These are phyloP conservation scores for Pollimyrus isidori DNA, from an alignment of 2,113 vertebrate genomes.

Conservation along the genomic window DNA sequence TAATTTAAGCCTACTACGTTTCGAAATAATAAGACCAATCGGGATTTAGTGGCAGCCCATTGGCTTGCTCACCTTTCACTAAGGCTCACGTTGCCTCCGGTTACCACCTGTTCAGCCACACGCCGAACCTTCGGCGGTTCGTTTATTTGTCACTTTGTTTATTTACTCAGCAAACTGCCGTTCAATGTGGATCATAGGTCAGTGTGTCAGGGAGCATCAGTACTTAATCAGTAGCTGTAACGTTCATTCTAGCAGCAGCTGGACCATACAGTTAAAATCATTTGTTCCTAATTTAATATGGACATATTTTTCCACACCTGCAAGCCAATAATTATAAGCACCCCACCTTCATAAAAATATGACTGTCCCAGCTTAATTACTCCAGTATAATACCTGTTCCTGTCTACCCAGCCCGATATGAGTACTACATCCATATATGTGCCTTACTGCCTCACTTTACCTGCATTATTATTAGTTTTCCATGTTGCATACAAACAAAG, in stretches of 20 bases:
- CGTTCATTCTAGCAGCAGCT: not conserved
- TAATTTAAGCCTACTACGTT: not conserved
- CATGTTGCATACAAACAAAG: not conserved
- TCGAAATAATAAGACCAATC: not conserved
- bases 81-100: not conserved
- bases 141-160: not conserved
- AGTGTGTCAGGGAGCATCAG: not conserved
- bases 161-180: not conserved
- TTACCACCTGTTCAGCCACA: not conserved
- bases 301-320: not conserved
- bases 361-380: not conserved
- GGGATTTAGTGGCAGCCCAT: not conserved
- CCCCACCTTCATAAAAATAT: not conserved
- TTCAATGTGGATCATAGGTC: not conserved
- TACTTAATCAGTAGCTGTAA: not conserved
- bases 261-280: not conserved
- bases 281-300: not conserved
- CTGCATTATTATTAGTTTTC: not conserved
- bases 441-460: not conserved
- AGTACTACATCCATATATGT: not conserved
- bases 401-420: not conserved
- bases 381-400: not conserved
- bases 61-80: not conserved
- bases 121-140: too few relatives aligned
- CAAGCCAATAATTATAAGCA: not conserved